Base-by-base conservation (phyloP, 2,113 vertebrate species). In the Scalopus aquaticus region DNA sequence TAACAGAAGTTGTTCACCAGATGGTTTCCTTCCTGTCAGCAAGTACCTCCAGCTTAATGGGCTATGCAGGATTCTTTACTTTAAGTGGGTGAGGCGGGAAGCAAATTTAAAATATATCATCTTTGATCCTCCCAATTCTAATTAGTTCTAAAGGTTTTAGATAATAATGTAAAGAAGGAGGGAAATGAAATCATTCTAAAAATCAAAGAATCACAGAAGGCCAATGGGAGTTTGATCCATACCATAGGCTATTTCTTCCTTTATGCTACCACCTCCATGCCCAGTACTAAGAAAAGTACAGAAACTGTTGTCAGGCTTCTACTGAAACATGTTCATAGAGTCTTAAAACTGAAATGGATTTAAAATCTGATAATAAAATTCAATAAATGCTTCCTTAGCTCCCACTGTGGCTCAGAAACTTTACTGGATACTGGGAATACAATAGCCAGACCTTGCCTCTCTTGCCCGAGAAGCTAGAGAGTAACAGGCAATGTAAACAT, bases 11-110 rank as follows among this genome's bases (percentile, higher is more conserved):
- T 96, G 96, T 98, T 98, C 97, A 97, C 97, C 98, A 98, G 98
- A 98, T 98, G 98, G 97, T 98, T 98, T 98, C 97, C 97, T 98
- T 98, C 98, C 98, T 99, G 98, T 98, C 98, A 98, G 98, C 98
- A 96, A 98, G 98, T 97, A 98, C 98, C 98, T 98, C 98, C 96
- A 95, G 89, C 97, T 98, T 98, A 98, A 98, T 98, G 98, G 98
- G 96, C 97, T 97, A 10, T 96, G 95, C 97, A 98, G 98, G 98
- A 98, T 98, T 97, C 98, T 97, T 98, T 96, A 88, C 96, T 92
- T 56, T 96, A 98, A 98, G 98, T 98, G 98, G 98, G 98, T 97
- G 98, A 98, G 97, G 97, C 96, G 98, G 97, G 97, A 98, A 98
- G 97, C 98, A 98, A 98, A 98, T 98, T 98, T 98, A 97, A 98